Evolutionary conservation across 2,888 invertebrate species (phyloP).

Genomic region (Zaprionus lineosus): DNA sequence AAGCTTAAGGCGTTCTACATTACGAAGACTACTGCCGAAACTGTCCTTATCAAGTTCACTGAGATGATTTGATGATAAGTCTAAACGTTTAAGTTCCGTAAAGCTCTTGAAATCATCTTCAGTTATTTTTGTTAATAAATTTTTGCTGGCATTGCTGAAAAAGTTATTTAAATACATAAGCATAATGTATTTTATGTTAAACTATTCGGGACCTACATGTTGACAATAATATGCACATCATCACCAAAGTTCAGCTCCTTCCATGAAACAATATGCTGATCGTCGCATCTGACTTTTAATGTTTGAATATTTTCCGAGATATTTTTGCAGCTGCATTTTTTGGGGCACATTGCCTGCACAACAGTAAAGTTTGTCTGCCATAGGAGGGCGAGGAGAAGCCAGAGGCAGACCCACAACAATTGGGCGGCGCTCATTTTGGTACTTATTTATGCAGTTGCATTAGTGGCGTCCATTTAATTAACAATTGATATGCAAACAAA

Average conservation of each 20-base stretch:
- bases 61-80: slow-evolving; percentile 88
- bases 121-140: slow-evolving; percentile 89
- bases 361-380: slow-evolving; percentile 34
- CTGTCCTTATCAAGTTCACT: slow-evolving; percentile 87
- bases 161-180: background rate
- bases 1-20: slow-evolving; percentile 88
- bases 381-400: slow-evolving; percentile 29
- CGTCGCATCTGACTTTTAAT: slow-evolving; percentile 79
- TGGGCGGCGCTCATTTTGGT: slow-evolving; percentile 44
- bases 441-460: slow-evolving; percentile 39
- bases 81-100: slow-evolving; percentile 87
- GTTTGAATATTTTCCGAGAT: slow-evolving; percentile 72
- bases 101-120: slow-evolving; percentile 90
- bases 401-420: slow-evolving; percentile 32
- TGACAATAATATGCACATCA: slow-evolving; percentile 70
- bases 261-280: slow-evolving; percentile 74
- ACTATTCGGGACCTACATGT: slow-evolving; percentile 72
- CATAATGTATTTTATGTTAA: background rate
- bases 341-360: slow-evolving; percentile 70
- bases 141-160: slow-evolving; percentile 89
- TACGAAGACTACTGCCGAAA: slow-evolving; percentile 86
- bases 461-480: slow-evolving; percentile 55
- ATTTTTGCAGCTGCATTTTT: slow-evolving; percentile 78
- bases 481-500: slow-evolving; percentile 42
- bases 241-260: slow-evolving; percentile 79